Evolutionary conservation across 2,113 vertebrate species (phyloP).

Genomic region (Parus major): DNA sequence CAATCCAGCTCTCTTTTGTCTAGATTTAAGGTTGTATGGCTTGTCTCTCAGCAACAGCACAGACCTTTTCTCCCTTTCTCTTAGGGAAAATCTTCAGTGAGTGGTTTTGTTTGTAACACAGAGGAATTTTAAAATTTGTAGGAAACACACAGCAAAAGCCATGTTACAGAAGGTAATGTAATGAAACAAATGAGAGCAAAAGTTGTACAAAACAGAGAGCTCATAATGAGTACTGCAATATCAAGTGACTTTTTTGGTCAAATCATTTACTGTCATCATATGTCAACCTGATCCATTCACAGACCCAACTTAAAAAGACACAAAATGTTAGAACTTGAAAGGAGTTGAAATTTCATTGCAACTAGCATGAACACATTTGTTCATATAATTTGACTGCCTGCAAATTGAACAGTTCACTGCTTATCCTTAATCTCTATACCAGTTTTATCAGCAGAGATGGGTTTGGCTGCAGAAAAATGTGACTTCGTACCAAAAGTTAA

Average conservation of each 20-base stretch:
- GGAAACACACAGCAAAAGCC: not conserved
- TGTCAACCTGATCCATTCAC: not conserved
- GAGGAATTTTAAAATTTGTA: not conserved
- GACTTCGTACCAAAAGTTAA: not conserved
- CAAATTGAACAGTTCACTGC: not conserved
- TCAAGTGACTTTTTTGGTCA: not conserved
- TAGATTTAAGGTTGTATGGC: not conserved
- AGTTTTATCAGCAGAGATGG: not conserved
- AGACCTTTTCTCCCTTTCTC: not conserved
- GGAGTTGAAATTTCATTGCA: not conserved
- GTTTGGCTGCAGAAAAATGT: not conserved
- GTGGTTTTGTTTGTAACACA: not conserved
- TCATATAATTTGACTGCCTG: not conserved
- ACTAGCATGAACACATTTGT: not conserved
- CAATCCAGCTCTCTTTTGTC: not conserved
- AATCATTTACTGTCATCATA: not conserved
- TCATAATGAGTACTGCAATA: not conserved
- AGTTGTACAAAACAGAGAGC: not conserved
- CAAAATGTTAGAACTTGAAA: not conserved
- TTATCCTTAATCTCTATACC: not conserved
- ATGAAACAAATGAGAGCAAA: not conserved
- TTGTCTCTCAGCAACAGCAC: not conserved
- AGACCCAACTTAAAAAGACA: not conserved
- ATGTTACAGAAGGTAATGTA: not conserved
- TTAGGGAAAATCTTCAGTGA: not conserved